Conservation (phyloP, 2,888 invertebrate genomes). For the Stegana nigrithorax region DNA sequence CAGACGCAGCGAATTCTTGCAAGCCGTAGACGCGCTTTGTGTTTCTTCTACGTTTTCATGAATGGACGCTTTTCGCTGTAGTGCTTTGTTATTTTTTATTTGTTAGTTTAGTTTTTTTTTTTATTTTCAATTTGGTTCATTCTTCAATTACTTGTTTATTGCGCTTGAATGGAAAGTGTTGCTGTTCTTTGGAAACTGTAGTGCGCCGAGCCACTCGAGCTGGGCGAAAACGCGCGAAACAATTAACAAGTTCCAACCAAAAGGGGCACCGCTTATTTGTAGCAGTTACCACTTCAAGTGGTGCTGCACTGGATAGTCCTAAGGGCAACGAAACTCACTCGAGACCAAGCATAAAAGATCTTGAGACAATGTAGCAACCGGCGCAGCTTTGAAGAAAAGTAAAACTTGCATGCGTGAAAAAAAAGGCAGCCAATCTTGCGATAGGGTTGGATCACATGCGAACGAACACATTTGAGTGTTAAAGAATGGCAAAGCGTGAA, state of each 20-base stretch:
- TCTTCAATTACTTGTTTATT: constrained; percentile 38
- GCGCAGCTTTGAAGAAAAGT: no score
- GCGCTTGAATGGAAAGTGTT: constrained; percentile 44
- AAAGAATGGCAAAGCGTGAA: no score
- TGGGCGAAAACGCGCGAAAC: constrained; percentile 42
- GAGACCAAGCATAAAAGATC: background rate
- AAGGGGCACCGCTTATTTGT: background rate
- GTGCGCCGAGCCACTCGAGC: constrained; percentile 10
- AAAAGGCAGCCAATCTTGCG: no score
- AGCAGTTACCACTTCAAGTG: background rate
- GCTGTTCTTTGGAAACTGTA: constrained; percentile 36
- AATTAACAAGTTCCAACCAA: constrained; percentile 52
- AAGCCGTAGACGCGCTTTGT: background rate
- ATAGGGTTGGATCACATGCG: no score
- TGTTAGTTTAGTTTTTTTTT: constrained; percentile 5
- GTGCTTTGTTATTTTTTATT: constrained; percentile 18
- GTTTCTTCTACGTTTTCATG: constrained; percentile 37
- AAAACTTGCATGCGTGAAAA: no score
- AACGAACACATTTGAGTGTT: no score
- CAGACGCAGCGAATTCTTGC: constrained; percentile 14
- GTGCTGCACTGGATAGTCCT: no score
- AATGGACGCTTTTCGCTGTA: constrained; percentile 39
- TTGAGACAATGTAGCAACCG: no score
- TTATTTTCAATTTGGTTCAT: background rate
- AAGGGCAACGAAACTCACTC: background rate